Conservation (phyloP, 2,888 invertebrate species). For the Himalopsyche kuldschensis region DNA sequence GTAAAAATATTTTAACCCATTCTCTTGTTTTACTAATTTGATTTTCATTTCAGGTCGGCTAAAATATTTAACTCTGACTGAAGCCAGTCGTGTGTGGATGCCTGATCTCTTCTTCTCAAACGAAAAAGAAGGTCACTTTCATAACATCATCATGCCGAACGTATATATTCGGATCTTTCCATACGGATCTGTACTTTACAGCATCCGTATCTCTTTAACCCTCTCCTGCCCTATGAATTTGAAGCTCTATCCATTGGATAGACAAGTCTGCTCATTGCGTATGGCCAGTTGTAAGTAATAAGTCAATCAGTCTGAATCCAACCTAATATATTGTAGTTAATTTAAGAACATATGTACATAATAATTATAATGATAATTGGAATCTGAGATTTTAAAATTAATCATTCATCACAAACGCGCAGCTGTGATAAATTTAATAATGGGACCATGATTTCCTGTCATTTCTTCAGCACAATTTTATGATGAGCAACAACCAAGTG, state of each 20-base stretch:
- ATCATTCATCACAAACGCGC: no score
- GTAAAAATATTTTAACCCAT: no score
- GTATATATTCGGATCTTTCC: constrained; percentile 96
- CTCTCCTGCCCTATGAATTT: constrained; percentile 97
- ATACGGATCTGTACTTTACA: constrained; percentile 92
- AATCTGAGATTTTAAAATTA: no score
- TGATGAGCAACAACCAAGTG: no score
- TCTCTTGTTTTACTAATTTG: background rate
- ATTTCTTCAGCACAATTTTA: no score
- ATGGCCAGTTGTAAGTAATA: constrained; percentile 94
- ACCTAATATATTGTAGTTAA: no score
- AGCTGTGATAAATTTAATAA: no score
- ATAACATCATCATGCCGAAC: constrained; percentile 97
- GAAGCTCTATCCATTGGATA: constrained; percentile 94
- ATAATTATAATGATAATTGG: no score
- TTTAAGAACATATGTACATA: no score
- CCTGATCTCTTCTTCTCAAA: constrained; percentile 98
- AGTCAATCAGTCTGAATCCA: background rate
- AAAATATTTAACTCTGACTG: constrained; percentile 89
- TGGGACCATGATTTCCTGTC: no score
- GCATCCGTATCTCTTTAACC: constrained; percentile 94
- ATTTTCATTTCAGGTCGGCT: constrained; percentile 67
- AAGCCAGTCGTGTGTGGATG: constrained; percentile 96
- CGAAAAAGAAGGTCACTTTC: constrained; percentile 96
- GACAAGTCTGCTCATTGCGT: constrained; percentile 90